A percentile compares a stretch with the other conserved stretches of the same genome.
phyloP scores from a whole-genome alignment of 2,888 invertebrate genomes.

The Smittia sp. region DNA sequence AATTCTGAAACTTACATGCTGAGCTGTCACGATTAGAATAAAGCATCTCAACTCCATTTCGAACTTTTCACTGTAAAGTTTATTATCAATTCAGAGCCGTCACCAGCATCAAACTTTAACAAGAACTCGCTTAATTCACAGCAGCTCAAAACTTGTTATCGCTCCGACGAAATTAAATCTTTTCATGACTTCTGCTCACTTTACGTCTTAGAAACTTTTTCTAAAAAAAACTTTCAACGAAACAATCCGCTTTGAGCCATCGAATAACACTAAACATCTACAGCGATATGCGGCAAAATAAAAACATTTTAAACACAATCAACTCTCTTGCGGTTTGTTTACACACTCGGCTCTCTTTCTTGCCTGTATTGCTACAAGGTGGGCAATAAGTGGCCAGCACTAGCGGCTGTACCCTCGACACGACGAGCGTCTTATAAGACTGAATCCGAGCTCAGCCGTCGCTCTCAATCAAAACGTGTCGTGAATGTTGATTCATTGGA shows the following conservation, averaged over 20 bases:
- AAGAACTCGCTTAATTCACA: not conserved
- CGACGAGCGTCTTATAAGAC: too few species aligned
- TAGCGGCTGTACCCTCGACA: not conserved
- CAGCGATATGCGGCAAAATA: not conserved
- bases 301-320: not conserved
- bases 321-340: not conserved
- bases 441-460: too few species aligned
- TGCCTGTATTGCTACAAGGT: not conserved
- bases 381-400: not conserved
- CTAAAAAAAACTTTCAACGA: not conserved
- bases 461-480: too few species aligned
- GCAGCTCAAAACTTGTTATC: not conserved
- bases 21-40: not conserved
- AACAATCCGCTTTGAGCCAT: not conserved
- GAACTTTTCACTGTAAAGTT: not conserved
- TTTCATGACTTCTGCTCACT: conserved; percentile 2
- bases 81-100: not conserved
- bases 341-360: not conserved
- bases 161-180: not conserved
- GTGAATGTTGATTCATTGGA: too few species aligned
- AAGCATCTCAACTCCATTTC: conserved; percentile 2
- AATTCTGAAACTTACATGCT: not conserved
- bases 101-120: not conserved
- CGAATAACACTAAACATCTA: conserved; percentile 8
- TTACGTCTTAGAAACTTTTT: not conserved